Evolutionary conservation across 1,140 invertebrate species (phyloP).

Genomic region (Psix sp.): DNA sequence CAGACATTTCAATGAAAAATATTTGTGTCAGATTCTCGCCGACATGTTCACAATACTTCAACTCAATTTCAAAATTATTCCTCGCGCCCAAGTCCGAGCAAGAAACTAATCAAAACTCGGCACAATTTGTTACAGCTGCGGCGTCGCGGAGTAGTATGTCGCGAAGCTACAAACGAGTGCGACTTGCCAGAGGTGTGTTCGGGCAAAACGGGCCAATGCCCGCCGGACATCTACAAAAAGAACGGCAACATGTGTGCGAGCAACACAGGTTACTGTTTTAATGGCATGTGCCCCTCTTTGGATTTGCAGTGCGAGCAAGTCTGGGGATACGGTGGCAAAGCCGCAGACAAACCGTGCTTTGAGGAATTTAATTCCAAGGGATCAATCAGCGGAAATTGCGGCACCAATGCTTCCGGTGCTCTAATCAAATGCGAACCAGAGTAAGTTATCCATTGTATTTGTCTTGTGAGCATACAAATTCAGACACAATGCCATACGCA

Average conservation of each 20-base stretch:
- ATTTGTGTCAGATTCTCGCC: no score
- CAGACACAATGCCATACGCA: no score
- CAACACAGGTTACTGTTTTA: slow-evolving; percentile 89
- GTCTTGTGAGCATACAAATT: background rate
- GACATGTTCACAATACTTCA: no score
- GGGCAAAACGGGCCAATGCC: slow-evolving; percentile 91
- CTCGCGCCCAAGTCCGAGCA: no score
- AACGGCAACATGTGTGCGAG: slow-evolving; percentile 90
- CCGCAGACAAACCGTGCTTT: slow-evolving; percentile 91
- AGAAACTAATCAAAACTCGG: no score
- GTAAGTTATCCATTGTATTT: slow-evolving; percentile 80
- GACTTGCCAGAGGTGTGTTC: slow-evolving; percentile 95
- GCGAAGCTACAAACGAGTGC: slow-evolving; percentile 92
- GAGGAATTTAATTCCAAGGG: slow-evolving; percentile 96
- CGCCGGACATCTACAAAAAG: slow-evolving; percentile 91
- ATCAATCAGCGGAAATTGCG: slow-evolving; percentile 94
- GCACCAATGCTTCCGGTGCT: slow-evolving; percentile 85
- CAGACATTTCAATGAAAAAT: no score
- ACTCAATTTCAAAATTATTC: no score
- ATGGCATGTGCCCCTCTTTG: slow-evolving; percentile 92
- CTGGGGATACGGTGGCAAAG: slow-evolving; percentile 90
- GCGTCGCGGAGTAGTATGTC: slow-evolving; percentile 86
- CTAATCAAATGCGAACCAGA: slow-evolving; percentile 91
- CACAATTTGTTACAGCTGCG: slow-evolving; percentile 81
- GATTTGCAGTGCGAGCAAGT: slow-evolving; percentile 91